Evolutionary conservation across 2,888 invertebrate genomes (phyloP).

Genomic region (Campoplex capitator): DNA sequence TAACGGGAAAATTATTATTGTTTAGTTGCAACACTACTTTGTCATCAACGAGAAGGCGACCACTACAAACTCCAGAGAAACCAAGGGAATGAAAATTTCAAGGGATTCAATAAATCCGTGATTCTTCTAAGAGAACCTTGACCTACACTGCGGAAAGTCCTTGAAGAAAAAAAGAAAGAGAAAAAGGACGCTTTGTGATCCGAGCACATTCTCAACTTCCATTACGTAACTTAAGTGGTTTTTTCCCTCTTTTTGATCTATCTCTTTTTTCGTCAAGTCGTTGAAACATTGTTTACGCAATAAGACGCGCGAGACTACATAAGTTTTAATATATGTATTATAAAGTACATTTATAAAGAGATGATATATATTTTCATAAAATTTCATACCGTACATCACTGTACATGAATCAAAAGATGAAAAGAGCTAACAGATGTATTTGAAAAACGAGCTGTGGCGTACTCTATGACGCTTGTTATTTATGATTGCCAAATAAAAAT

Average conservation of each 20-base stretch:
- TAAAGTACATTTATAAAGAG: slow-evolving; percentile 61
- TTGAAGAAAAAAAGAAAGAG: neutral
- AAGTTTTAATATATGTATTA: slow-evolving; percentile 56
- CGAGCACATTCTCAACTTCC: slow-evolving; percentile 53
- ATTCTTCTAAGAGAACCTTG: neutral
- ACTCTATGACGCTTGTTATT: slow-evolving; percentile 24
- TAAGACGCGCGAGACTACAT: slow-evolving; percentile 38
- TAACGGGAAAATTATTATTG: neutral
- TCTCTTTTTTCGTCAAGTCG: slow-evolving; percentile 1
- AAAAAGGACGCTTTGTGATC: slow-evolving; percentile 18
- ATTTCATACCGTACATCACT: slow-evolving; percentile 66
- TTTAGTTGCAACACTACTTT: slow-evolving; percentile 47
- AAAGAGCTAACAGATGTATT: slow-evolving; percentile 9
- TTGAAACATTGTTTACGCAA: slow-evolving; percentile 29
- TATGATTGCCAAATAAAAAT: slow-evolving; percentile 50
- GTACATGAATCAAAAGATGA: slow-evolving; percentile 21
- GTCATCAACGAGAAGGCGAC: slow-evolving; percentile 55
- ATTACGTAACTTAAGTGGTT: slow-evolving; percentile 34
- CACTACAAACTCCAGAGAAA: slow-evolving; percentile 61
- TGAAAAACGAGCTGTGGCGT: slow-evolving; percentile 10
- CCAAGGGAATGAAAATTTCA: slow-evolving; percentile 46
- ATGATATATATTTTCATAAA: slow-evolving; percentile 74
- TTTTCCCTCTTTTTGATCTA: slow-evolving; percentile 1
- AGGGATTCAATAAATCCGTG: slow-evolving; percentile 5
- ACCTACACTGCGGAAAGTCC: neutral